Base-by-base conservation (phyloP, 2,888 invertebrate genomes). In the Allolobophora icterica region DNA sequence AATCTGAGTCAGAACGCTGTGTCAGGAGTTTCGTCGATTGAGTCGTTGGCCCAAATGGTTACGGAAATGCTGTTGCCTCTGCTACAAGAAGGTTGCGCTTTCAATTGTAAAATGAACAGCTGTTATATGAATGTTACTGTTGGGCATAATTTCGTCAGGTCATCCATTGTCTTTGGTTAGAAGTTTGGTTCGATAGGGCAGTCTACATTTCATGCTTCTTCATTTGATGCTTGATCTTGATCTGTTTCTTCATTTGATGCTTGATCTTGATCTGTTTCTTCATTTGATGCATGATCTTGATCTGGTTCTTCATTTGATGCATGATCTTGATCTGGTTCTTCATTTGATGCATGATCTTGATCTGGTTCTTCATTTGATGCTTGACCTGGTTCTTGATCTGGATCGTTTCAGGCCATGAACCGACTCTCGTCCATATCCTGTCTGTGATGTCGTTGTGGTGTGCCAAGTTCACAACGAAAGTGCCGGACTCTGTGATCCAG, bases 361-460 rank as follows among this genome's bases (percentile, higher is more conserved):
- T 71, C 71, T n/a, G n/a, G n/a, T n/a, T n/a, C n/a, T n/a, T 71
- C 71, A n/a, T n/a, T n/a, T 8, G n/a, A 30, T 71, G n/a, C 71
- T 8, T n/a, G 13, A n/a, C n/a, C n/a, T n/a, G n/a, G n/a, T n/a
- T 71, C 71, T n/a, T 71, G 71, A 71, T 71, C 71, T 71, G 71
- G n/a, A 35, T 90, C 15, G 93, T 89, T 93, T 90, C 94, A 96
- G 97, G 98, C 58, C 98, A 99, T 95, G 99, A 99, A 95, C 98
- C 98, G 94, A 98, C 98, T 0, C 95, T 98, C 91, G 97, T 97
- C 92, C 97, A 97, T 93, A 97, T 97, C 17, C 96, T 98, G 40
- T 97, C 97, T 94, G 97, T 97, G 96, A 96, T 98, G 95, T 96
- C 97, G 17, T 95, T 97, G 40, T 99, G 98, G 99, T 97, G 97